Base-by-base conservation (phyloP, 2,888 invertebrate genomes). In the Portevinia maculata region DNA sequence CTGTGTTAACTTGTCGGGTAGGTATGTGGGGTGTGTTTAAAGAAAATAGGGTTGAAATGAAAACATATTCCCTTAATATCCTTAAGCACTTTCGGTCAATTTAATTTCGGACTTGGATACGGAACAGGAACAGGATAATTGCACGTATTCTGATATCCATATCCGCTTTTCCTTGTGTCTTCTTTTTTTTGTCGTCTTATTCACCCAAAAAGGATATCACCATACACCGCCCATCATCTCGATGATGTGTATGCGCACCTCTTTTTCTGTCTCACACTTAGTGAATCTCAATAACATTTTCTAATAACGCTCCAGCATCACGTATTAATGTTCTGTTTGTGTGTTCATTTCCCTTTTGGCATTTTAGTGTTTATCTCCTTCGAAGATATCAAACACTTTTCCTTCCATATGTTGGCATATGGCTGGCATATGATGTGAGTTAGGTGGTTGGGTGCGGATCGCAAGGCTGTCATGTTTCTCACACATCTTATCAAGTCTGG, bases 81-180 rank as follows among this genome's bases (percentile, higher is more conserved):
- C 83, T 78, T 78, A 83, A 83, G 83, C 83, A 83, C 83, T 83
- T 78, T 83, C 78, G 83, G 83, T 83, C 83, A 83, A 83, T 83
- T 83, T 83, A 76, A 83, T 83, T 83, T 78, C 76, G 83, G 78
- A 83, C 83, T 81, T 78, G 24, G 53, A 65, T 24, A 24, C 24
- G 24, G 24, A 24, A 24, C 24, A 24, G 24, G 24, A 24, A 24
- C 24, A 24, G 24, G 64, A 48, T 52, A 9, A 11, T 44, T 52
- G 44, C 44, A 44, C 44, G 44, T 44, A 21, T 13, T 39, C 37
- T 13, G 4, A 76, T 76, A 70, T 74, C 69, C 52, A 41, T 44
- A 64, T 50, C 57, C 55, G 41, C 59, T 30, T 48, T 21, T 71
- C 48, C 46, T 74, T 70, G 52, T 60, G 69, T 59, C 44, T 50